Evolutionary conservation across 2,888 invertebrate species (phyloP).

Genomic region (Perizoma flavofasciatum): DNA sequence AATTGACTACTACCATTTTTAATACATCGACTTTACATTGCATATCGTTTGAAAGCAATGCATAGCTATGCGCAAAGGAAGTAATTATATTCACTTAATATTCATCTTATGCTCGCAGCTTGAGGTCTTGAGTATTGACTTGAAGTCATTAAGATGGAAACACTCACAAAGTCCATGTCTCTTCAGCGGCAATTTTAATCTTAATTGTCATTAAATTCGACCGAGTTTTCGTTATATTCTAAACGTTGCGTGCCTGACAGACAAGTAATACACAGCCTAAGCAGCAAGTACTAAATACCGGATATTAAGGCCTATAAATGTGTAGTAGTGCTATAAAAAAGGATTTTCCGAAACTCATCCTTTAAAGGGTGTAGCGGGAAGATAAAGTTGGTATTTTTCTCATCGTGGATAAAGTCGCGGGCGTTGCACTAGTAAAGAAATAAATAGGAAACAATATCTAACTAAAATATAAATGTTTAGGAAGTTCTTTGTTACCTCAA

Average conservation of each 20-base stretch:
- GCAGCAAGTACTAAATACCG: too few species aligned
- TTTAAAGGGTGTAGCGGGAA: too few species aligned
- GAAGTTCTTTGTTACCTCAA: background rate
- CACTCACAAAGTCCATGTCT: conserved; percentile 2
- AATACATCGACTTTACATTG: background rate
- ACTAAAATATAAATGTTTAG: background rate
- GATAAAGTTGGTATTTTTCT: too few species aligned
- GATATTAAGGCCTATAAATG: too few species aligned
- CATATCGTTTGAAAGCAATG: background rate
- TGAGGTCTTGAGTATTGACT: conserved; percentile 8
- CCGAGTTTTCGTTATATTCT: too few species aligned
- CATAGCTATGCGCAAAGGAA: conserved; percentile 13
- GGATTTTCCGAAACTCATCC: too few species aligned
- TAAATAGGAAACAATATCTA: background rate
- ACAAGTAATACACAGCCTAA: too few species aligned
- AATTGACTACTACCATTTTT: background rate
- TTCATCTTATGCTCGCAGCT: conserved; percentile 12
- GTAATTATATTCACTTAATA: conserved; percentile 13
- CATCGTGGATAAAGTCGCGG: too few species aligned
- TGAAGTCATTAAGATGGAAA: conserved; percentile 14
- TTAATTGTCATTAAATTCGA: background rate
- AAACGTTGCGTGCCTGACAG: too few species aligned
- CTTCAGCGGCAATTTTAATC: conserved; percentile 5
- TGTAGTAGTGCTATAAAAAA: too few species aligned
- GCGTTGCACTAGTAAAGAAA: too few species aligned